A percentile compares a stretch with the other conserved stretches of the same genome.
Conservation (phyloP, 2,888 invertebrate species). For the Teinopalpus imperialis region DNA sequence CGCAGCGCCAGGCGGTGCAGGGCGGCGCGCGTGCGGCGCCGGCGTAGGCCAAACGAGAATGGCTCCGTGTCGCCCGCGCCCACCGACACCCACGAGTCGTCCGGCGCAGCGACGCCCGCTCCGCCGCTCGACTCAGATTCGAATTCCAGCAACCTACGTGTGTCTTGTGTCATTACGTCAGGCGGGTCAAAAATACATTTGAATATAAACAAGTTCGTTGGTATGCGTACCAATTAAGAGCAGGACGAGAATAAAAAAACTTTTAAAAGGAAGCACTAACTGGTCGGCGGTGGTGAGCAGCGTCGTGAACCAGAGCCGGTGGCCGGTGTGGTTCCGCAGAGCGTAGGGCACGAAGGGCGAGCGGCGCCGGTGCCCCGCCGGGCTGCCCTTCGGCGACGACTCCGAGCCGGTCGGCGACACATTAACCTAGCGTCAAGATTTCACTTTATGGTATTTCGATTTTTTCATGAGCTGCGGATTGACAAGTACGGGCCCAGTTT, state of each 20-base stretch:
- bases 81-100: constrained; percentile 87
- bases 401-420: constrained; percentile 45
- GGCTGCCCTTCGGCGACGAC: constrained; percentile 73
- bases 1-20: constrained; percentile 94
- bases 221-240: too few species aligned
- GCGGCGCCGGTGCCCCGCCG: constrained; percentile 86
- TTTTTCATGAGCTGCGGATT: too few species aligned
- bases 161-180: too few species aligned
- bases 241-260: too few species aligned
- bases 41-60: constrained; percentile 91
- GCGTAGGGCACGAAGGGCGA: constrained; percentile 98
- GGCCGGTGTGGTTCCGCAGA: constrained; percentile 95
- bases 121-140: constrained; percentile 30
- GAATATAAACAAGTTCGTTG: too few species aligned
- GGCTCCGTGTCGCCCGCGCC: constrained; percentile 89
- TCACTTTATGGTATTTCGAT: constrained; percentile 1
- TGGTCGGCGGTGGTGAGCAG: constrained; percentile 87
- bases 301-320: constrained; percentile 92
- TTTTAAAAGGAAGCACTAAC: constrained; percentile 52
- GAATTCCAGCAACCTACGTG: constrained; percentile 47
- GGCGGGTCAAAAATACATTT: too few species aligned
- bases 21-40: constrained; percentile 85
- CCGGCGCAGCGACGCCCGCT: constrained; percentile 42
- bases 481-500: too few species aligned
- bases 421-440: too few species aligned